phyloP scores from a whole-genome alignment of 2,797 vertebrate species.

The Cuniculus paca region DNA sequence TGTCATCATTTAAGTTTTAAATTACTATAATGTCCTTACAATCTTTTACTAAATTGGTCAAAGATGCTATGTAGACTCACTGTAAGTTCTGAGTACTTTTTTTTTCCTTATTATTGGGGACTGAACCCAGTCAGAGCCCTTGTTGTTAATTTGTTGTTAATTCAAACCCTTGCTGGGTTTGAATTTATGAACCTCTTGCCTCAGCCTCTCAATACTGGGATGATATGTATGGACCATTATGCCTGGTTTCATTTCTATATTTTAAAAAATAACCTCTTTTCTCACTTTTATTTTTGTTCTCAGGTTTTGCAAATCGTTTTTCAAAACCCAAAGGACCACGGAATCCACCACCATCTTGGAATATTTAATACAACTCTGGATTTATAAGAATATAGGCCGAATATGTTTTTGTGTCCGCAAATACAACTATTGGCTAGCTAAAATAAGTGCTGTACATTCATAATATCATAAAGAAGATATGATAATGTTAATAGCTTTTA shows the following conservation, averaged over 20 bases:
- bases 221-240: not conserved
- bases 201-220: not conserved
- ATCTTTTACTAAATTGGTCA: constrained; percentile 51
- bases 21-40: constrained; percentile 46
- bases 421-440: constrained; percentile 24
- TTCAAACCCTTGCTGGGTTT: not conserved
- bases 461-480: constrained; percentile 59
- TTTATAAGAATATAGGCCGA: not conserved
- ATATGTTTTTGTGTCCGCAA: constrained; percentile 19
- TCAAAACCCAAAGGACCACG: constrained; percentile 92
- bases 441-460: not conserved
- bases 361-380: constrained; percentile 83
- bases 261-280: constrained; percentile 36
- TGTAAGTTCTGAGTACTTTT: constrained; percentile 39
- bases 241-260: not conserved
- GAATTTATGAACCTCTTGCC: not conserved
- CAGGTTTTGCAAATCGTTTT: constrained; percentile 91
- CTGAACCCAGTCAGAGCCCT: not conserved
- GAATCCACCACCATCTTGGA: constrained; percentile 89
- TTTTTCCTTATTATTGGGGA: not conserved
- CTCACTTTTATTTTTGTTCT: constrained; percentile 75
- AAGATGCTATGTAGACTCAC: constrained; percentile 36
- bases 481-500: constrained; percentile 39
- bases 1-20: constrained; percentile 59
- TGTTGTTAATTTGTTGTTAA: not conserved